phyloP scores from a whole-genome alignment of 1,140 invertebrate species.

The Samia ricini region DNA sequence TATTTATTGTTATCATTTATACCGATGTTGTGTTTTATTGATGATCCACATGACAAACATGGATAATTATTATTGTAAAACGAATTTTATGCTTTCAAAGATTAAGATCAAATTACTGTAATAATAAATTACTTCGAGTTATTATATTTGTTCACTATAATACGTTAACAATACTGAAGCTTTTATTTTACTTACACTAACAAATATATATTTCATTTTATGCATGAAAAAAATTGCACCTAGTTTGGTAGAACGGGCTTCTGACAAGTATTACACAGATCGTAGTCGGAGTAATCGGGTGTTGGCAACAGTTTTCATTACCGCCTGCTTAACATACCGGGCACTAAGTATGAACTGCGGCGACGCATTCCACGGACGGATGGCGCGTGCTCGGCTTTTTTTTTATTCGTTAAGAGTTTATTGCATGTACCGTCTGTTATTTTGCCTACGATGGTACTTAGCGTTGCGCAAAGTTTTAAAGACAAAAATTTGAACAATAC shows the following conservation, averaged over 20 bases:
- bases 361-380: neutral
- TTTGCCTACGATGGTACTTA: neutral
- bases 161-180: too few relatives aligned
- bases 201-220: too few relatives aligned
- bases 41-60: too few relatives aligned
- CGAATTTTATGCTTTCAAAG: too few relatives aligned
- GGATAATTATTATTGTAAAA: too few relatives aligned
- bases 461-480: neutral
- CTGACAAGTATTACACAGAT: constrained; percentile 34
- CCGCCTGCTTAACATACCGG: constrained; percentile 56
- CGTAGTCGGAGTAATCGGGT: constrained; percentile 38
- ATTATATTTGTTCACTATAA: too few relatives aligned
- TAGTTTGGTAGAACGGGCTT: constrained; percentile 16
- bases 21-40: too few relatives aligned
- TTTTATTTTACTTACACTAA: too few relatives aligned
- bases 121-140: too few relatives aligned
- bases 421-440: constrained; percentile 11
- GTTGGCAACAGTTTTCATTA: constrained; percentile 55
- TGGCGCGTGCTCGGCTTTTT: neutral
- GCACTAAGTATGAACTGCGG: neutral
- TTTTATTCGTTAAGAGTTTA: constrained; percentile 38
- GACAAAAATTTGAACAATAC: neutral
- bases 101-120: too few relatives aligned
- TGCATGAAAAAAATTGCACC: constrained; percentile 31
- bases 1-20: too few relatives aligned